Evolutionary conservation across 2,797 vertebrate species (phyloP).

Genomic region (Sarcoramphus papa): DNA sequence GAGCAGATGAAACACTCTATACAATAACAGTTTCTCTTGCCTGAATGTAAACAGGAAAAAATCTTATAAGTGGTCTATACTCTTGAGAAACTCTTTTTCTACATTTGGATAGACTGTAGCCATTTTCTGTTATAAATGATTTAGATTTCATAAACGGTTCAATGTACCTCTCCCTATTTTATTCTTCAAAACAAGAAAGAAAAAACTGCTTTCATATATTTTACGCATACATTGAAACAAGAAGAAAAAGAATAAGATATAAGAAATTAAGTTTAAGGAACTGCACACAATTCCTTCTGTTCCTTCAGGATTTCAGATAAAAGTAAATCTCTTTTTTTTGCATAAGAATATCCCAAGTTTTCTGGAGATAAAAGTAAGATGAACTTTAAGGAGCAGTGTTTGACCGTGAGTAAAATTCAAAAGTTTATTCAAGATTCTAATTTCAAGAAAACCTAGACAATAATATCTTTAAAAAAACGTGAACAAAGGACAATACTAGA

Average conservation of each 20-base stretch:
- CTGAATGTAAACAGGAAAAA: constrained; percentile 6
- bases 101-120: neutral
- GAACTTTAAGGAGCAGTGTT: neutral
- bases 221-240: neutral
- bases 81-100: constrained; percentile 15
- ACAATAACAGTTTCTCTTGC: constrained; percentile 14
- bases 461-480: neutral
- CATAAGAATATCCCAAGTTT: neutral
- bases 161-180: neutral
- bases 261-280: neutral
- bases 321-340: accelerated
- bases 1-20: constrained; percentile 38
- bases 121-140: neutral
- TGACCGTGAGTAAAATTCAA: neutral
- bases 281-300: neutral
- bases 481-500: neutral
- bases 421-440: neutral
- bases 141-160: neutral
- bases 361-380: neutral
- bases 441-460: neutral
- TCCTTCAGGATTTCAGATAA: neutral
- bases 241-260: neutral
- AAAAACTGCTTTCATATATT: neutral
- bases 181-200: neutral
- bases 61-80: neutral